These are phyloP conservation scores for Aporophyla lueneburgensis DNA, from an alignment of 2,888 invertebrate species.

Conservation along the genomic window DNA sequence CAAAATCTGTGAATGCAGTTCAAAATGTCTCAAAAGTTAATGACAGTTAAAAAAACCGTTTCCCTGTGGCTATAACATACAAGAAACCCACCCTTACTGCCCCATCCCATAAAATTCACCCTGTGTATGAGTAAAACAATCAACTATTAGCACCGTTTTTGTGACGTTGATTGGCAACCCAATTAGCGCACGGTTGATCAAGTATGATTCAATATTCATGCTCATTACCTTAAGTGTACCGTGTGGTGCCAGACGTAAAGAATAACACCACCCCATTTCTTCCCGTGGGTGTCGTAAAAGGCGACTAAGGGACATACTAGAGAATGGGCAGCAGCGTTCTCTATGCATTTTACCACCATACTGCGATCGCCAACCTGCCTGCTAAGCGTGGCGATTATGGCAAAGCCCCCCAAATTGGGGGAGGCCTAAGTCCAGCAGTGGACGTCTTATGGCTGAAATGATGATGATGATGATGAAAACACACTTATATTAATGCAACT, in stretches of 20 bases:
- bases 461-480: not conserved
- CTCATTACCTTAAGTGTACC: not conserved
- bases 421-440: too few species aligned
- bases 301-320: too few species aligned
- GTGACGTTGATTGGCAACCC: slow-evolving; percentile 30
- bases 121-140: not conserved
- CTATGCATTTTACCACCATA: too few species aligned
- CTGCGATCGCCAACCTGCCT: too few species aligned
- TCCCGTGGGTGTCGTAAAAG: too few species aligned
- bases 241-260: too few species aligned
- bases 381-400: too few species aligned
- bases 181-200: slow-evolving; percentile 29
- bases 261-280: too few species aligned
- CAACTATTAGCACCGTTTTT: not conserved
- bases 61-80: not conserved
- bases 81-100: not conserved
- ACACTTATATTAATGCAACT: not conserved
- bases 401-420: too few species aligned
- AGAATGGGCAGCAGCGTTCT: too few species aligned
- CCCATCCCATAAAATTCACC: not conserved
- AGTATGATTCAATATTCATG: slow-evolving; percentile 26
- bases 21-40: not conserved
- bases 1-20: not conserved
- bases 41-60: not conserved
- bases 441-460: too few species aligned